Percentiles rank a stretch among this genome's conserved stretches.
phyloP scores from a whole-genome alignment of 2,797 vertebrate genomes.

The Vultur gryphus region DNA sequence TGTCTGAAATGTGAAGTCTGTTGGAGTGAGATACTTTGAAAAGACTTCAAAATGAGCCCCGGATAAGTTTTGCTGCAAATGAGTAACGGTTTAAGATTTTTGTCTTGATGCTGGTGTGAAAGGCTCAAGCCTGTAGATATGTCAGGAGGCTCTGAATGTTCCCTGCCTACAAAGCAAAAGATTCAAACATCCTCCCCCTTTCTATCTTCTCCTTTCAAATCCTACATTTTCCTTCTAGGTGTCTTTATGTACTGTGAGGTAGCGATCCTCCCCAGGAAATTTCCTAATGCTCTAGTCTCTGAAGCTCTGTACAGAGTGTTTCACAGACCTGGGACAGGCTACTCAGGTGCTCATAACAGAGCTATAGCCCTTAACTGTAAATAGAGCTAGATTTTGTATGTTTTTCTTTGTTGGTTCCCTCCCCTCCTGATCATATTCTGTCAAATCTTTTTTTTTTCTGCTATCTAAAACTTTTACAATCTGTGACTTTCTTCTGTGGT shows the following conservation, averaged over 20 bases:
- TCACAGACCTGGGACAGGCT: neutral
- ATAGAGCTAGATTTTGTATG: neutral
- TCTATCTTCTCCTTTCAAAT: neutral
- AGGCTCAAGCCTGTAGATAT: neutral
- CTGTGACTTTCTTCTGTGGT: neutral
- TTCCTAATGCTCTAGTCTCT: neutral
- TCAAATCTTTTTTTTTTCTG: neutral
- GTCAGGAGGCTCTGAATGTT: neutral
- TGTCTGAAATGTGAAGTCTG: neutral
- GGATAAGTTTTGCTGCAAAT: conserved; percentile 22
- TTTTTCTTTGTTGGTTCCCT: neutral
- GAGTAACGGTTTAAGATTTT: neutral
- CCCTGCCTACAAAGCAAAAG: neutral
- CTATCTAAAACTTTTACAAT: neutral
- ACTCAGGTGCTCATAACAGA: neutral
- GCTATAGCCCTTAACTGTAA: neutral
- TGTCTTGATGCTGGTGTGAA: neutral
- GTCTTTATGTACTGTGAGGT: neutral
- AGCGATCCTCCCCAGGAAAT: neutral
- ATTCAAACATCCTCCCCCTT: neutral
- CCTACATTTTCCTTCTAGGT: neutral
- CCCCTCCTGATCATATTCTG: neutral
- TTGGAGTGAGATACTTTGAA: conserved; percentile 7
- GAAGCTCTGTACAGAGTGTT: neutral
- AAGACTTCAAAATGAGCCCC: neutral